Percentiles rank a stretch among this genome's conserved stretches.
Evolutionary conservation across 2,888 invertebrate genomes (phyloP).

Genomic region (Stegana nigrithorax): DNA sequence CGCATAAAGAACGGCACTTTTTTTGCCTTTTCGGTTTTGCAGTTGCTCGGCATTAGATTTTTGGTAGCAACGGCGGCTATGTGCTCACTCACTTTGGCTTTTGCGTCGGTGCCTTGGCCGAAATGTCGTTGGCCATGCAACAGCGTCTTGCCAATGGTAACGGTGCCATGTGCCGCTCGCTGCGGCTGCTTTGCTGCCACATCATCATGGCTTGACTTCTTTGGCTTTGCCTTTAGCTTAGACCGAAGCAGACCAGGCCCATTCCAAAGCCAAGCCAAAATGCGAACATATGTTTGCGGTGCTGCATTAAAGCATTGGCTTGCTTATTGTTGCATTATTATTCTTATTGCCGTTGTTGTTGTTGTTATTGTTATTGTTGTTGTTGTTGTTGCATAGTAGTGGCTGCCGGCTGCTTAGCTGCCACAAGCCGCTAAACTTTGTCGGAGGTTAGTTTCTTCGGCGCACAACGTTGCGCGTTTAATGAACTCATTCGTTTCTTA

Average conservation of each 20-base stretch:
- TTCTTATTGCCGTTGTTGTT: too few species aligned
- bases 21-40: too few species aligned
- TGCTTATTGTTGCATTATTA: neutral
- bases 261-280: neutral
- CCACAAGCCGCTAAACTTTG: conserved; percentile 27
- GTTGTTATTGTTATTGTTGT: too few species aligned
- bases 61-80: too few species aligned
- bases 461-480: too few species aligned
- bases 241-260: neutral
- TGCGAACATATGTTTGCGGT: neutral
- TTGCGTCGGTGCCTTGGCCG: too few species aligned
- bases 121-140: conserved; percentile 6
- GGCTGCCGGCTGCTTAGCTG: too few species aligned
- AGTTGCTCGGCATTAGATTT: too few species aligned
- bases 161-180: neutral
- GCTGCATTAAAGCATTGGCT: neutral
- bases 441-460: conserved; percentile 24
- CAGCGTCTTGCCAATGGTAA: neutral
- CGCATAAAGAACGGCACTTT: neutral
- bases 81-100: too few species aligned
- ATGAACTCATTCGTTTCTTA: too few species aligned
- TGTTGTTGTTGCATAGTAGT: too few species aligned
- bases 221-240: too few species aligned
- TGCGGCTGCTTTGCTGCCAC: conserved; percentile 7
- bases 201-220: conserved; percentile 9